phyloP scores from a whole-genome alignment of 1,140 invertebrate genomes.

The Bombus sylvicola region DNA sequence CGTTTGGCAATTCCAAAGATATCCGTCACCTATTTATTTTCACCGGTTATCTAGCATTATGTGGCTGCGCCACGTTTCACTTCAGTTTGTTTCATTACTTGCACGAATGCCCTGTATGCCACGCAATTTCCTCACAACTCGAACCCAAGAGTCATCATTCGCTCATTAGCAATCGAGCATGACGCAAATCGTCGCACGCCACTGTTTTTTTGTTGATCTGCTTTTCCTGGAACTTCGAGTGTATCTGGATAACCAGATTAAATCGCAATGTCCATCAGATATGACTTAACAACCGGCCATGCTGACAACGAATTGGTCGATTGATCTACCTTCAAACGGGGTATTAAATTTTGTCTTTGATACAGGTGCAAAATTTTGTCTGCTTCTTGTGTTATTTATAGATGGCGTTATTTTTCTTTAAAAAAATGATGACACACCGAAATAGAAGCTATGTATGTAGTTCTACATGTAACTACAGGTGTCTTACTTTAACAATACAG shows the following conservation, averaged over 20 bases:
- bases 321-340: background rate
- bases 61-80: background rate
- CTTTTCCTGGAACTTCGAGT: slow-evolving; percentile 45
- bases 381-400: too few species aligned
- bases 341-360: slow-evolving; percentile 36
- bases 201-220: slow-evolving; percentile 53
- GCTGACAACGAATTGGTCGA: background rate
- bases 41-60: background rate
- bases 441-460: too few species aligned
- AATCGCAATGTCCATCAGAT: slow-evolving; percentile 31
- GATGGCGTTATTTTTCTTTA: too few species aligned
- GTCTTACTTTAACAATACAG: too few species aligned
- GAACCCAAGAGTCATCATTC: background rate
- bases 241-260: slow-evolving; percentile 46
- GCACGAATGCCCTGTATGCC: background rate
- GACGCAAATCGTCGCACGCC: slow-evolving; percentile 46
- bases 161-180: slow-evolving; percentile 17
- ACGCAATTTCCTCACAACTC: background rate
- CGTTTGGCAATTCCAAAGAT: slow-evolving; percentile 4
- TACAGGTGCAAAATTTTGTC: background rate
- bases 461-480: too few species aligned
- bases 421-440: too few species aligned
- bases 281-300: slow-evolving; percentile 19
- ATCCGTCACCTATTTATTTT: slow-evolving; percentile 3
- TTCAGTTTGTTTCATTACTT: slow-evolving; percentile 1